phyloP scores from a whole-genome alignment of 2,888 invertebrate genomes.

The Drosophila paramelanica region DNA sequence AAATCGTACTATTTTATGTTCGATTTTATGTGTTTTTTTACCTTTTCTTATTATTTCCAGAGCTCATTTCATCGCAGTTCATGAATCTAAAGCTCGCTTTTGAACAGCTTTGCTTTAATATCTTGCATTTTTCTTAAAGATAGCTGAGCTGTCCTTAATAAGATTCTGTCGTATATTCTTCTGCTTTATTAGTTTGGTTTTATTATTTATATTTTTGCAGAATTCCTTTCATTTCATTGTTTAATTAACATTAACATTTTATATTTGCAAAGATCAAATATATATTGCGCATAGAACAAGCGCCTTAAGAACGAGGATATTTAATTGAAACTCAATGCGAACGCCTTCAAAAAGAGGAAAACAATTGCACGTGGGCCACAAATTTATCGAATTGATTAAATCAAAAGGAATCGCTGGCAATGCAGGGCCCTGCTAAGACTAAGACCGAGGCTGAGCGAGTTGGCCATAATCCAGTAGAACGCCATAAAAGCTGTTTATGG shows the following conservation, averaged over 20 bases:
- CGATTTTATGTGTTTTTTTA: too few relatives aligned
- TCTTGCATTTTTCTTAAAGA: neutral
- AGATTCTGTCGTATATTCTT: too few relatives aligned
- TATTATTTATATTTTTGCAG: too few relatives aligned
- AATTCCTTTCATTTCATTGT: neutral
- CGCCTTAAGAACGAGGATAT: constrained; percentile 15
- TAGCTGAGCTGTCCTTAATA: neutral
- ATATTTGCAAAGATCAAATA: constrained; percentile 18
- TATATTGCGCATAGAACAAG: constrained; percentile 13
- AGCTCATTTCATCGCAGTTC: too few relatives aligned
- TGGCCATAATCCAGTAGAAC: constrained; percentile 83
- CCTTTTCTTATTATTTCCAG: too few relatives aligned
- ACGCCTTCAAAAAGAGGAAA: constrained; percentile 22
- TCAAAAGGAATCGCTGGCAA: constrained; percentile 55
- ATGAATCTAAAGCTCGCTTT: too few relatives aligned
- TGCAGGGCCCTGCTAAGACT: neutral
- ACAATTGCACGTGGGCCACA: constrained; percentile 69
- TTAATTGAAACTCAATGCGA: constrained; percentile 58
- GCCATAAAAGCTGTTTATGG: constrained; percentile 84
- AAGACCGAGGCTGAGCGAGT: constrained; percentile 30
- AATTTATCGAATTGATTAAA: constrained; percentile 73
- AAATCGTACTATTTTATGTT: neutral
- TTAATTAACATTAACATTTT: neutral
- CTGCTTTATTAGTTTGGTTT: neutral
- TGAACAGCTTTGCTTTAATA: neutral